Conservation (phyloP, 2,888 invertebrate species). For the Oligia latruncula region DNA sequence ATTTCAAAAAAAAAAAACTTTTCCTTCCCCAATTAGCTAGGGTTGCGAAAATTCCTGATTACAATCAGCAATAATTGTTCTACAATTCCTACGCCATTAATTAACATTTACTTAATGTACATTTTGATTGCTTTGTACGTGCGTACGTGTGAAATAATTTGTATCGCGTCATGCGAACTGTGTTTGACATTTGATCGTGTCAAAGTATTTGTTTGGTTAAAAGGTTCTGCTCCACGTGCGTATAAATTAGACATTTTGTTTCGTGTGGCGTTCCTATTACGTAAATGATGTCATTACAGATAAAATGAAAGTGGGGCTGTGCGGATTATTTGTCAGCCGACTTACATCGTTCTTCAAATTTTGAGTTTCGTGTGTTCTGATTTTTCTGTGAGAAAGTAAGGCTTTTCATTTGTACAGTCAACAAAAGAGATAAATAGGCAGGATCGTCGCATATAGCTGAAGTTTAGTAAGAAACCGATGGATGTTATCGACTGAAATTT, state of each 20-base stretch:
- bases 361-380: neutral
- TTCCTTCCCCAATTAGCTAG: slow-evolving; percentile 21
- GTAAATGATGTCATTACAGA: slow-evolving; percentile 36
- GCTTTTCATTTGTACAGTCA: neutral
- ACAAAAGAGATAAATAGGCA: too few species aligned
- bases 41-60: slow-evolving; percentile 40
- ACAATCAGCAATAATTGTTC: slow-evolving; percentile 29
- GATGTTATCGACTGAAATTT: too few species aligned
- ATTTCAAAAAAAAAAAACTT: slow-evolving; percentile 21
- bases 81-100: slow-evolving; percentile 15
- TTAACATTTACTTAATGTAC: slow-evolving; percentile 17
- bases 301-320: slow-evolving; percentile 12
- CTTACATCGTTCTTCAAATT: slow-evolving; percentile 22
- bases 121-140: slow-evolving; percentile 36
- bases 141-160: slow-evolving; percentile 32
- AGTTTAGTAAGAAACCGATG: too few species aligned
- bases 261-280: slow-evolving; percentile 25
- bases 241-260: slow-evolving; percentile 49
- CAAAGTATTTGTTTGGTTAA: slow-evolving; percentile 28
- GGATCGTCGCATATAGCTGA: too few species aligned
- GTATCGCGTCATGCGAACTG: slow-evolving; percentile 32
- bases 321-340: slow-evolving; percentile 4
- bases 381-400: neutral
- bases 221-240: slow-evolving; percentile 21
- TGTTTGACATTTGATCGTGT: slow-evolving; percentile 55